Conservation (phyloP, 2,113 vertebrate species). For the Aythya baeri region DNA sequence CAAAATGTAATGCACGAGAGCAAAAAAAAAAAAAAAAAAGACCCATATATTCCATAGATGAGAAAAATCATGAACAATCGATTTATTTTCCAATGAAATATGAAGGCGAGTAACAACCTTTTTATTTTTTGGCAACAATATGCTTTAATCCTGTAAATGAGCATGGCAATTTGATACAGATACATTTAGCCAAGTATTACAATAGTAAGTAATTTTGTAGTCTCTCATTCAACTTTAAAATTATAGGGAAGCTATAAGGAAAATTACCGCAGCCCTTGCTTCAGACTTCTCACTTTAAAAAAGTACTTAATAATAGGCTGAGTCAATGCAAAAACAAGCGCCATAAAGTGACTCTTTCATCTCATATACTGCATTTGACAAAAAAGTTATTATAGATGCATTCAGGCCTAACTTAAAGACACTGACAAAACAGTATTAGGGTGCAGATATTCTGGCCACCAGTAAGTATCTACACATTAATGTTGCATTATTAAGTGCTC, state of each 20-base stretch:
- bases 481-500: constrained; percentile 1
- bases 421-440: neutral
- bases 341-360: neutral
- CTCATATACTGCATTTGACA: neutral
- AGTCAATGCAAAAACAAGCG: neutral
- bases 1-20: neutral
- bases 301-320: neutral
- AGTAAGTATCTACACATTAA: constrained; percentile 33
- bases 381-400: neutral
- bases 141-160: constrained; percentile 61
- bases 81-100: neutral
- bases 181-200: constrained; percentile 47
- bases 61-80: neutral
- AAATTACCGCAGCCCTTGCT: constrained; percentile 10
- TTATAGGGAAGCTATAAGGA: constrained; percentile 13
- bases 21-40: neutral
- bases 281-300: constrained; percentile 14
- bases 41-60: neutral
- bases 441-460: constrained; percentile 37
- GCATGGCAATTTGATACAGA: constrained; percentile 32
- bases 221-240: constrained; percentile 38
- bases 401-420: constrained; percentile 37
- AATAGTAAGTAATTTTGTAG: constrained; percentile 11
- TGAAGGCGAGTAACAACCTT: neutral
- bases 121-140: constrained; percentile 33